Evolutionary conservation across 2,888 invertebrate species (phyloP).

Genomic region (Apodemia duryi): DNA sequence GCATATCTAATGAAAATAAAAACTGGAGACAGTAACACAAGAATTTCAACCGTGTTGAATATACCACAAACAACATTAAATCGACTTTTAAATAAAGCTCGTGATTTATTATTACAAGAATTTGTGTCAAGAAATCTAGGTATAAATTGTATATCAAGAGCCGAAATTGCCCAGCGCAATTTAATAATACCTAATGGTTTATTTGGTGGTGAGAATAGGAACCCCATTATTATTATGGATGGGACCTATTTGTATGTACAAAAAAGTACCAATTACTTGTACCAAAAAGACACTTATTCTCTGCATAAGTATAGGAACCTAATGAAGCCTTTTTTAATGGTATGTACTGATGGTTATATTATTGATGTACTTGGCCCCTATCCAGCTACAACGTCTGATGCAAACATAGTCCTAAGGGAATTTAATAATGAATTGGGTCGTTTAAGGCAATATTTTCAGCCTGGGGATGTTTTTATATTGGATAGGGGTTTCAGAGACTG

Average conservation of each 20-base stretch:
- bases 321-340: conserved; percentile 25
- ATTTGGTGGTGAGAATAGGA: background rate
- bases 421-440: background rate
- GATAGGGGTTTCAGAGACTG: conserved; percentile 13
- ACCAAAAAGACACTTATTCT: too few species aligned
- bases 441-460: conserved; percentile 15
- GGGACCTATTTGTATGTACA: background rate
- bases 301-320: conserved; percentile 18
- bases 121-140: background rate
- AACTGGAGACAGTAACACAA: background rate
- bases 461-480: conserved; percentile 17
- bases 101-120: background rate
- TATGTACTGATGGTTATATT: conserved; percentile 27
- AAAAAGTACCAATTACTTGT: too few species aligned
- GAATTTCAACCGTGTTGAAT: background rate
- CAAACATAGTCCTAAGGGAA: conserved; percentile 10
- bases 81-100: background rate
- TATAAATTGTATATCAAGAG: background rate
- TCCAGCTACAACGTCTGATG: conserved; percentile 24
- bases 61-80: background rate
- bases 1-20: background rate
- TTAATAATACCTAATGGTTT: background rate
- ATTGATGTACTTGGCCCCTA: conserved; percentile 25
- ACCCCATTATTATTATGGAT: background rate
- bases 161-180: background rate